Base-by-base conservation (phyloP, 2,797 vertebrate species). In the Sebastiscus albofasciatus region DNA sequence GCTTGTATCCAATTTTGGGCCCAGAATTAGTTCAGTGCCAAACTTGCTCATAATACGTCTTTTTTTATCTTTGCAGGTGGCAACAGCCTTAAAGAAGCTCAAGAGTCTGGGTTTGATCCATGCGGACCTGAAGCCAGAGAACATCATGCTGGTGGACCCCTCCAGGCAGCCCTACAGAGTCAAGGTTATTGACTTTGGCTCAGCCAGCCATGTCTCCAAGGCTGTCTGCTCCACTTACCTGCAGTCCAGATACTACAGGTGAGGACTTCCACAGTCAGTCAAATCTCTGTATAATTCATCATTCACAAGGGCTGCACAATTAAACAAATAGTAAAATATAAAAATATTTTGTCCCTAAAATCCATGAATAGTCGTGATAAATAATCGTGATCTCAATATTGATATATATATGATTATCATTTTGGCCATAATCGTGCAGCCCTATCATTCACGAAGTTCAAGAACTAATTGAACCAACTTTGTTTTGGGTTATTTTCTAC, bases 211-310 rank as follows among this genome's bases (percentile, higher is more conserved):
- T 7, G 97, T 99, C 74, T 99, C 98, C 94, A 99, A 99, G 95
- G 98, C 98, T n/a, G 97, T 99, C 82, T 99, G 98, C 93, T 99
- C 98, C 68, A 99, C 98, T 1, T 99, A 99, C 78, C 96, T 99
- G 86, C 98, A 99, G 82, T 99, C 98, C 79, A 96, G 98, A 90
- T 99, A 99, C 95, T 99, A 99, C 95, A 98, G 98, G 98, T 99
- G 91, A 96, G 94, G 14, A 12, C 46, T 11, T 52, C 18, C 14
- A 52, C 56, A 8, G 67, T 61, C 4, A 27, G 20, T 59, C 26
- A 16, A 59, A 29, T 36, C 24, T 59, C 16, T 67, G 6, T 22
- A 14, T 42, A 27, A 74, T 22, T n/a, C n/a, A 54, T 54, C 49
- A 54, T 49, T 49, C 18, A 49, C 18, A 49, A 20, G 18, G 18